phyloP scores from a whole-genome alignment of 2,888 invertebrate species.

The Philopedon plagiatum region DNA sequence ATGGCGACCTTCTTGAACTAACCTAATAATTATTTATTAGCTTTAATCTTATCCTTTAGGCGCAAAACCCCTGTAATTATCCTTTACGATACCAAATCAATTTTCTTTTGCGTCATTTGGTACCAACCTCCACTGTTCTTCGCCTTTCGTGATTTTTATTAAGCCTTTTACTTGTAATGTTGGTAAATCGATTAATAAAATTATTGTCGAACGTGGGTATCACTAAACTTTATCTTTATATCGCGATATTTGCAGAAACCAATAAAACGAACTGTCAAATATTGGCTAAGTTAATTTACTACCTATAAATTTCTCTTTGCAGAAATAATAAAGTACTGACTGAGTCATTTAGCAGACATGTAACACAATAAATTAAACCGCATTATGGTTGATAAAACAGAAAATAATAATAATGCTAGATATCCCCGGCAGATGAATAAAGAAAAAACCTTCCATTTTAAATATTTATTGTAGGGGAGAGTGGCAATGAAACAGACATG shows the following conservation, averaged over 20 bases:
- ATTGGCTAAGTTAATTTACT: constrained; percentile 4
- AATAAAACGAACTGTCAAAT: constrained; percentile 15
- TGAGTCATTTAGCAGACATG: too few species aligned
- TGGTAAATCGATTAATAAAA: constrained; percentile 8
- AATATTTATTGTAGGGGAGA: too few species aligned
- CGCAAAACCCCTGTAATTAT: constrained; percentile 17
- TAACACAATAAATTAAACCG: too few species aligned
- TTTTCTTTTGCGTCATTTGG: constrained; percentile 20
- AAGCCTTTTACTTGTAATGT: constrained; percentile 7
- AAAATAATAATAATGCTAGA: too few species aligned
- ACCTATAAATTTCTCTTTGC: neutral
- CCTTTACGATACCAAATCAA: constrained; percentile 15
- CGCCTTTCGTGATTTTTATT: constrained; percentile 7
- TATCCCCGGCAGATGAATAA: too few species aligned
- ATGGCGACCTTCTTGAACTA: constrained; percentile 13
- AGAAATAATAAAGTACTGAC: too few species aligned
- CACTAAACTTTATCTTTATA: constrained; percentile 10
- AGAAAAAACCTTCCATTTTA: too few species aligned
- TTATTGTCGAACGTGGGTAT: constrained; percentile 19
- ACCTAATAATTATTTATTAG: constrained; percentile 18
- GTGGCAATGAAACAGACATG: too few species aligned
- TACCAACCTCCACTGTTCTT: constrained; percentile 14
- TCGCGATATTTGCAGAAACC: neutral
- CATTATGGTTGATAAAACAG: too few species aligned
- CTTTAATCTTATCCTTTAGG: constrained; percentile 6